These are phyloP conservation scores for Patella ulyssiponensis DNA, from an alignment of 2,888 invertebrate species.

Conservation along the genomic window DNA sequence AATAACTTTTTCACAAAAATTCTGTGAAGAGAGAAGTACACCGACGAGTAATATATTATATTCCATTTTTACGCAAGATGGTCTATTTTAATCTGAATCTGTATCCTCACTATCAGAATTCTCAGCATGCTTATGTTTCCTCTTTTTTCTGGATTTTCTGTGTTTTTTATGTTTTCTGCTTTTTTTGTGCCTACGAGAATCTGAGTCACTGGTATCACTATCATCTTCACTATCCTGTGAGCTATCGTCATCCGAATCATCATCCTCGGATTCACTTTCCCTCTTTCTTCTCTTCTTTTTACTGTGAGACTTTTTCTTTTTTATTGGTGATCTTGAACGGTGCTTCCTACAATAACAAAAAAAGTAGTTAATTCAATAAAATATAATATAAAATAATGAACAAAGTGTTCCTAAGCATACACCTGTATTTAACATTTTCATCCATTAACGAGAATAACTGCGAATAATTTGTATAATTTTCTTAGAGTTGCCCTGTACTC, in stretches of 20 bases:
- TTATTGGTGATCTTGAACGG: slow-evolving; percentile 46
- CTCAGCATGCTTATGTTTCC: slow-evolving; percentile 17
- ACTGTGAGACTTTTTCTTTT: slow-evolving; percentile 37
- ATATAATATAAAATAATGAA: no score
- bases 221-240: slow-evolving; percentile 11
- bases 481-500: no score
- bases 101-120: slow-evolving; percentile 15
- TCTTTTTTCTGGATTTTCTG: slow-evolving; percentile 30
- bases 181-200: slow-evolving; percentile 13
- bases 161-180: slow-evolving; percentile 24
- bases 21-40: no score
- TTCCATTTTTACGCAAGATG: no score
- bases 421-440: no score
- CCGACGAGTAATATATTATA: no score
- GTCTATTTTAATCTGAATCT: slow-evolving; percentile 1
- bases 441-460: no score
- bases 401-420: no score
- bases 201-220: not conserved
- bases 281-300: slow-evolving; percentile 39
- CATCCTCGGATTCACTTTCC: slow-evolving; percentile 15
- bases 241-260: slow-evolving; percentile 16
- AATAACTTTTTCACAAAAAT: no score
- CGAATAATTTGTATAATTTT: no score
- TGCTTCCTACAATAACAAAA: slow-evolving; percentile 28
- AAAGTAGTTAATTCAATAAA: no score